Percentiles rank a stretch among this genome's conserved stretches.
Conservation (phyloP, 2,113 vertebrate species). For the Sinocyclocheilus grahami region DNA sequence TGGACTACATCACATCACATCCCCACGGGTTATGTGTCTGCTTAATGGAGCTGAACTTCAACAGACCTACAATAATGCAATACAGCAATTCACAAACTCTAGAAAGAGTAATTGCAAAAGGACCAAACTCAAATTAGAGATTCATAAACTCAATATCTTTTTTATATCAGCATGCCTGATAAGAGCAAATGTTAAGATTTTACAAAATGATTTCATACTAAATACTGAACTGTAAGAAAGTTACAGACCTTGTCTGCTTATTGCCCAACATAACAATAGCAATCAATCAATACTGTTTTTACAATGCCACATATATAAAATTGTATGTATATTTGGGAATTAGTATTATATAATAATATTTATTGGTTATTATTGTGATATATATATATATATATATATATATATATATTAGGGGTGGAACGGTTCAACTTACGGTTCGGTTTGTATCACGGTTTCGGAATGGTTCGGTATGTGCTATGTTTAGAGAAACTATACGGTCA, state of each 20-base stretch:
- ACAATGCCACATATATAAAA: no score
- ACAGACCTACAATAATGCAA: not conserved
- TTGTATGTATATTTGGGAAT: no score
- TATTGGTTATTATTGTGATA: no score
- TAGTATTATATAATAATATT: no score
- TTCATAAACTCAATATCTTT: not conserved
- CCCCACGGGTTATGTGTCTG: not conserved
- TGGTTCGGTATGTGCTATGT: no score
- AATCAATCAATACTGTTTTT: not conserved
- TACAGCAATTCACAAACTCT: not conserved
- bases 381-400: no score
- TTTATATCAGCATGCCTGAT: not conserved
- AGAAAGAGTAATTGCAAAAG: not conserved
- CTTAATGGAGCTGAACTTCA: constrained; percentile 13
- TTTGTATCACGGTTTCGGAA: no score
- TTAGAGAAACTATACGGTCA: no score
- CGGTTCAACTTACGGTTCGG: no score
- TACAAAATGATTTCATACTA: not conserved
- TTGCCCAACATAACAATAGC: not conserved
- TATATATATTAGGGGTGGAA: no score
- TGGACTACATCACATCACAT: not conserved
- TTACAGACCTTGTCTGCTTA: not conserved
- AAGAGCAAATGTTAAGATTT: not conserved
- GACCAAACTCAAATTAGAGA: not conserved
- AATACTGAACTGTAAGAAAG: not conserved